phyloP scores from a whole-genome alignment of 2,797 vertebrate species.

The Liasis olivaceus region DNA sequence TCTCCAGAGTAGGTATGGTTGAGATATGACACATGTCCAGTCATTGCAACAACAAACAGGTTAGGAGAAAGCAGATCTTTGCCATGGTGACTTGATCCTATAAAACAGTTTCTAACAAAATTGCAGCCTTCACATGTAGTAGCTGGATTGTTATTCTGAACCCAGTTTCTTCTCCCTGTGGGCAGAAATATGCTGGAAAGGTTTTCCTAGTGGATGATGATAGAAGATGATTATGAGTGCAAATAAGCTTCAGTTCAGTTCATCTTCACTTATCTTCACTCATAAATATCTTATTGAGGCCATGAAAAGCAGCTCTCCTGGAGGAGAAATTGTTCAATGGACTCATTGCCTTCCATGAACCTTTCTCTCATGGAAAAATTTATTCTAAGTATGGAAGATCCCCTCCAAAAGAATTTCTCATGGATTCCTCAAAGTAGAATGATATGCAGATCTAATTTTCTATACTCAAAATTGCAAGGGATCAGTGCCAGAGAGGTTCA shows the following conservation, averaged over 20 bases:
- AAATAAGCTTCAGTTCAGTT: not conserved
- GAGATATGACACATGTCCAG: too few species aligned
- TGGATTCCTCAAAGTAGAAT: not conserved
- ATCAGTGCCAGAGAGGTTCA: not conserved
- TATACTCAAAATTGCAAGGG: not conserved
- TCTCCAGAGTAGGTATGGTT: too few species aligned
- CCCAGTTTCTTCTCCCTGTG: not conserved
- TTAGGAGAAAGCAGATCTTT: too few species aligned
- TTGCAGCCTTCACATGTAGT: not conserved
- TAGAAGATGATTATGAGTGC: not conserved
- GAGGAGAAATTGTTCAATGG: not conserved
- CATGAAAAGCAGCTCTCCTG: not conserved
- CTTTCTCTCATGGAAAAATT: not conserved
- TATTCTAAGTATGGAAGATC: not conserved
- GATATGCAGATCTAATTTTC: not conserved
- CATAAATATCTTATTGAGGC: not conserved
- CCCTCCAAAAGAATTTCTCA: not conserved
- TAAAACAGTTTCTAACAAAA: not conserved
- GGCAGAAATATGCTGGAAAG: not conserved
- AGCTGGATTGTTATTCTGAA: not conserved
- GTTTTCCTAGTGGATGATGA: not conserved
- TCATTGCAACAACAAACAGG: too few species aligned
- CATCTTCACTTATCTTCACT: not conserved
- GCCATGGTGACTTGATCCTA: too few species aligned
- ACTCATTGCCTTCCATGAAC: not conserved